phyloP scores from a whole-genome alignment of 2,888 invertebrate species.

The Phanerotoma sp. region DNA sequence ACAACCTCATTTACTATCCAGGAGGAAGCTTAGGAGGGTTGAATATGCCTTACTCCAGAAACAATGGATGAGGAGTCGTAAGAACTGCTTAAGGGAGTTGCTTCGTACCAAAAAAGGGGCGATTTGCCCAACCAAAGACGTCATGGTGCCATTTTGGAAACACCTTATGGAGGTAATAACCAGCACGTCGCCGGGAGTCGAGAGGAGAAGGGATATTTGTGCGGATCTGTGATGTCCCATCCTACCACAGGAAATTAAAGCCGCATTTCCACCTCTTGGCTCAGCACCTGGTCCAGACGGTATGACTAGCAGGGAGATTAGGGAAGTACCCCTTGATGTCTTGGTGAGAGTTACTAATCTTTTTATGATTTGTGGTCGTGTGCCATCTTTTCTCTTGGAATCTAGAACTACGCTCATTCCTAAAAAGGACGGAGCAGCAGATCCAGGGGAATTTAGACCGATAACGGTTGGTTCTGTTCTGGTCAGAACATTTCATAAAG shows the following conservation, averaged over 20 bases:
- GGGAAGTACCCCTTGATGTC: background rate
- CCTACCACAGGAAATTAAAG: background rate
- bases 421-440: slow-evolving; percentile 25
- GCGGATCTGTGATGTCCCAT: slow-evolving; percentile 19
- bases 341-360: slow-evolving; percentile 4
- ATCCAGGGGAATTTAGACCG: background rate
- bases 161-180: slow-evolving; percentile 10
- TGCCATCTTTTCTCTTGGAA: slow-evolving; percentile 7
- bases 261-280: slow-evolving; percentile 12
- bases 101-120: too few relatives aligned
- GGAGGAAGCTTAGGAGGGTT: too few relatives aligned
- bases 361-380: background rate
- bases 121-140: background rate
- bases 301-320: background rate
- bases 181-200: slow-evolving; percentile 3
- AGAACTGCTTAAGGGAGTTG: too few relatives aligned
- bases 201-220: background rate
- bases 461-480: background rate
- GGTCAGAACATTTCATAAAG: slow-evolving; percentile 24
- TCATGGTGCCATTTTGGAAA: slow-evolving; percentile 21
- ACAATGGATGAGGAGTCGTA: too few relatives aligned
- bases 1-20: too few relatives aligned
- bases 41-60: too few relatives aligned
- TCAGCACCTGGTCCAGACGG: slow-evolving; percentile 16
- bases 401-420: slow-evolving; percentile 12